phyloP scores from a whole-genome alignment of 2,113 vertebrate genomes.

The Forbesichthys papilliferus region DNA sequence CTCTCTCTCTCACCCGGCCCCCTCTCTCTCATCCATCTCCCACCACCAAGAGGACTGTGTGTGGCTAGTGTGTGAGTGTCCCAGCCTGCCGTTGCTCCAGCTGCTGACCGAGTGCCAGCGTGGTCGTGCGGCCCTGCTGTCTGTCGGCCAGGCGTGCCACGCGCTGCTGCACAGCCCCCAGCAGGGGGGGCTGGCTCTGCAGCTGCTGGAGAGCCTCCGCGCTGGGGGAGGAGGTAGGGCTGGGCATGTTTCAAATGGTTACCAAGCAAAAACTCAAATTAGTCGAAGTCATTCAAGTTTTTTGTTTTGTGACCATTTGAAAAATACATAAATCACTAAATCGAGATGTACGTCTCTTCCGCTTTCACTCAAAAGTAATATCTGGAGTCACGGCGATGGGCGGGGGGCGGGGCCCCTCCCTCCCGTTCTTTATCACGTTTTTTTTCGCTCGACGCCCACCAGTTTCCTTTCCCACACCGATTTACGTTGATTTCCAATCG shows the following conservation, averaged over 20 bases:
- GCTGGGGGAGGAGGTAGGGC: conserved; percentile 34
- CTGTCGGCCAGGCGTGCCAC: conserved; percentile 30
- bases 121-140: conserved; percentile 27
- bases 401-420: no score
- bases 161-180: conserved; percentile 23
- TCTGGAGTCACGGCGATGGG: no score
- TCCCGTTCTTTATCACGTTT: no score
- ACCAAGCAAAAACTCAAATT: no score
- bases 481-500: no score
- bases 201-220: conserved; percentile 42
- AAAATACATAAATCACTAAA: no score
- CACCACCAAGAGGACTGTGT: conserved; percentile 44
- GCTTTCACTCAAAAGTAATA: no score
- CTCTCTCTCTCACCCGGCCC: neutral
- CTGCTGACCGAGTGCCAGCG: conserved; percentile 14
- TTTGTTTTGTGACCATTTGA: no score
- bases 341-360: no score
- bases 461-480: no score
- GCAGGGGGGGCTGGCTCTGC: conserved; percentile 24
- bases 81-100: conserved; percentile 42
- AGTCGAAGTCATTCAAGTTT: no score
- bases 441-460: no score
- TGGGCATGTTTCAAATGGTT: neutral
- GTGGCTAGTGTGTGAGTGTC: conserved; percentile 32
- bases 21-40: neutral